A percentile compares a stretch with the other conserved stretches of the same genome.
Conservation (phyloP, 2,797 vertebrate genomes). For the Oophaga sylvatica region DNA sequence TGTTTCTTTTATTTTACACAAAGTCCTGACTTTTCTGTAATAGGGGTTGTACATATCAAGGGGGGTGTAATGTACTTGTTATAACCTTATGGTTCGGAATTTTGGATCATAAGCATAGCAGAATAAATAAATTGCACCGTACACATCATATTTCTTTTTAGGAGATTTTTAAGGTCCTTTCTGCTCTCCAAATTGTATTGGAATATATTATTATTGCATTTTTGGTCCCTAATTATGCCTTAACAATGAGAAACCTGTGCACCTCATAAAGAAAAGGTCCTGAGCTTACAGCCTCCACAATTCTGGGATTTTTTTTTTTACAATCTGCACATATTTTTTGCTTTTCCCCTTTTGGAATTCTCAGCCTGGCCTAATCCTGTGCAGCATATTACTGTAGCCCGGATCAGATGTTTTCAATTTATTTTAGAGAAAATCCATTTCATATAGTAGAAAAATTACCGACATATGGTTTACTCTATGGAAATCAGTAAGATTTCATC, state of each 20-base stretch:
- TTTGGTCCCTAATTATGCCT: conserved; percentile 6
- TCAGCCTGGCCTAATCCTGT: not conserved
- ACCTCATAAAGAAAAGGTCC: conserved; percentile 32
- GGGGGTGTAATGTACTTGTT: not conserved
- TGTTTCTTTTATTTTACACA: too few species aligned
- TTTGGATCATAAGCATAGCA: not conserved
- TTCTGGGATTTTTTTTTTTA: not conserved
- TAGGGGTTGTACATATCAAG: not conserved
- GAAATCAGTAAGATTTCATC: conserved; percentile 38
- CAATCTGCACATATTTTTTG: conserved; percentile 10
- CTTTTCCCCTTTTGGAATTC: not conserved
- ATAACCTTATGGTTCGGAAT: not conserved
- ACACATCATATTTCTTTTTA: not conserved
- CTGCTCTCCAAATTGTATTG: not conserved
- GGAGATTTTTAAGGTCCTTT: not conserved
- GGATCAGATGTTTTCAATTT: conserved; percentile 45
- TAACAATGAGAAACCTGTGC: not conserved
- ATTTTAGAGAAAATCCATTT: conserved; percentile 35
- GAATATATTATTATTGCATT: conserved; percentile 22
- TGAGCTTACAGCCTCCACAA: not conserved
- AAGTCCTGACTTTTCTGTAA: too few species aligned
- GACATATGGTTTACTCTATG: conserved; percentile 27
- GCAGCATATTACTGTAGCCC: conserved; percentile 6
- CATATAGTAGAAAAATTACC: conserved; percentile 30
- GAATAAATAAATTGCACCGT: not conserved